Evolutionary conservation across 2,888 invertebrate species (phyloP), one percentile per base, ranked within the genome.

Genomic region (Linnaemya tessellans): DNA sequence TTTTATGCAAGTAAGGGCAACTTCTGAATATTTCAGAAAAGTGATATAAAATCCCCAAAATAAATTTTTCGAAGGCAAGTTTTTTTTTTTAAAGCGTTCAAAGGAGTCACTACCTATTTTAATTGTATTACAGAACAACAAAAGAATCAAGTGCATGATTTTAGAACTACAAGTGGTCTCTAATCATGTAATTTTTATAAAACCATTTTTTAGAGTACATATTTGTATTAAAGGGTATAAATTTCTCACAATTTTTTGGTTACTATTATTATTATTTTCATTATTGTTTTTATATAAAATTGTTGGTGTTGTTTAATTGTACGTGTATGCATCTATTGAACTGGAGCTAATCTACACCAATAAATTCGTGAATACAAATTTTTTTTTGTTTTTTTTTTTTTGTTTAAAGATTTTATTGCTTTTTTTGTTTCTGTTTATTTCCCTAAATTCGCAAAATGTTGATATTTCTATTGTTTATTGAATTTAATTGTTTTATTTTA

Each of bases 401-500:
- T 35, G 20, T 64, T 54, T 7, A 51, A 43, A 65, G 67, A 62
- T 68, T 73, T 68, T 68, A 68, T 68, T 68, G 62, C 38, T 73
- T 22, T 73, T 41, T 51, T 22, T 41, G 11, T 41, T 41, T 41
- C 13, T 10, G n/a, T 68, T 25, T 54, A 43, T 54, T 64, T 43
- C 18, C 11, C 68, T 56, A 78, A 70, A 54, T 41, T 65, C 25
- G 18, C 41, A 25, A 65, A 75, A 75, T 75, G 49, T 38, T 60
- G 60, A 78, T 79, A 70, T 79, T 79, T 70, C 41, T 71, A 79
- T 71, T 79, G 64, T 79, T 62, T 60, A 68, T 68, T n/a, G 68
- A 62, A 75, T 74, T 58, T 67, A 56, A 65, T 83, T 71, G 67
- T 56, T 73, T 79, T 62, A 46, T 68, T 83, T 62, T 64, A 22